Evolutionary conservation across 2,113 vertebrate genomes (phyloP).

Genomic region (Fregetta grallaria): DNA sequence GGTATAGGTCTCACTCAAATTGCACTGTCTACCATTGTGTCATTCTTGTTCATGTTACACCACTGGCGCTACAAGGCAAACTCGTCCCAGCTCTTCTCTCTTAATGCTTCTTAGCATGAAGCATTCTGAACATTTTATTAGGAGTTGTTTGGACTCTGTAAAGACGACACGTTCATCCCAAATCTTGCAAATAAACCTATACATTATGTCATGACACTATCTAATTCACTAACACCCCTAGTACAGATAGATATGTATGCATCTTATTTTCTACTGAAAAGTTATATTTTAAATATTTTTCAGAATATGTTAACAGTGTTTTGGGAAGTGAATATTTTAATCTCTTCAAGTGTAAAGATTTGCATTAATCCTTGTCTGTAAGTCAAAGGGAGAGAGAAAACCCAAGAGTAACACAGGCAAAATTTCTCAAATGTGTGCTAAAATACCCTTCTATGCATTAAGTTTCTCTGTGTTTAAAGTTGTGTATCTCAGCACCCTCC

Average conservation of each 20-base stretch:
- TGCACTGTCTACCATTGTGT: neutral
- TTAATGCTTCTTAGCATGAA: neutral
- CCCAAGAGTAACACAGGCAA: neutral
- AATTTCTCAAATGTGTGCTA: neutral
- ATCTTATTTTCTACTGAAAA: neutral
- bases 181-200: neutral
- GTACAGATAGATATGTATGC: neutral
- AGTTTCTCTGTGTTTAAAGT: neutral
- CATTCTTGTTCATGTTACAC: neutral
- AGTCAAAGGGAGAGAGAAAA: neutral
- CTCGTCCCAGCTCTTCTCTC: neutral
- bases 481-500: neutral
- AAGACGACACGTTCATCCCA: neutral
- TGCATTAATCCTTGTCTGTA: neutral
- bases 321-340: neutral
- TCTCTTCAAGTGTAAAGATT: neutral
- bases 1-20: neutral
- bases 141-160: neutral
- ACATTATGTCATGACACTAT: neutral
- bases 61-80: neutral
- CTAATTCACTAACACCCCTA: neutral
- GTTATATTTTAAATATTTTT: neutral
- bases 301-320: neutral
- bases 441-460: neutral
- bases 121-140: neutral